Base-by-base conservation (phyloP, 2,888 invertebrate genomes). In the Xanthorhoe spadicearia region DNA sequence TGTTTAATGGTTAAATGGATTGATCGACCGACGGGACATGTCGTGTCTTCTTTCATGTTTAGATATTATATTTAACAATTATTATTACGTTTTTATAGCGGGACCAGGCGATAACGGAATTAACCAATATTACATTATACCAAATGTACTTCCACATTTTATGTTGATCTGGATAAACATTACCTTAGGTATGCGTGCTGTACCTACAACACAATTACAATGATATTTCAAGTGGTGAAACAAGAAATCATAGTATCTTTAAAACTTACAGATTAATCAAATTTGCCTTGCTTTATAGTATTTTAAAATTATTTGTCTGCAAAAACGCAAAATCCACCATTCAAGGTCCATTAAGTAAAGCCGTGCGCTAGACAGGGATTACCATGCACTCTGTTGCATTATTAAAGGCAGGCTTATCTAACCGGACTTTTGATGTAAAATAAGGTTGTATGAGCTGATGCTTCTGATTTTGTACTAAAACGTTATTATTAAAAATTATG, bases 311-410 rank as follows among this genome's bases (percentile, higher is more conserved):
- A 19, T 58, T 6, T 32, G 19, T 48, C 15, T 61, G 9, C 28
- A 51, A 62, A 62, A 48, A 55, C 58, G 54, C 49, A 75, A n/a
- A n/a, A 77, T 76, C 74, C 82, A 81, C 82, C 84, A 28, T 85
- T 85, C 83, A 84, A 80, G 87, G 81, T 75, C 83, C 86, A 87
- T 87, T 87, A 83, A 83, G 75, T 80, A 80, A 78, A 81, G 74
- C 78, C 81, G 78, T 87, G 87, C 75, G 72, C 79, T 72, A 80
- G 87, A 86, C 87, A 87, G 83, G 85, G 87, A 89, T 88, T 86
- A 87, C 87, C 87, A 85, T 81, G 79, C 80, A 79, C 79, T 75
- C 77, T 80, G 80, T 83, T 84, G 85, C 85, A 64, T 69, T 70
- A 53, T 50, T 49, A 54, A 54, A 64, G 54, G 49, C 32, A 8